phyloP scores from a whole-genome alignment of 2,797 vertebrate genomes.

The Oryzias dopingdopingensis region DNA sequence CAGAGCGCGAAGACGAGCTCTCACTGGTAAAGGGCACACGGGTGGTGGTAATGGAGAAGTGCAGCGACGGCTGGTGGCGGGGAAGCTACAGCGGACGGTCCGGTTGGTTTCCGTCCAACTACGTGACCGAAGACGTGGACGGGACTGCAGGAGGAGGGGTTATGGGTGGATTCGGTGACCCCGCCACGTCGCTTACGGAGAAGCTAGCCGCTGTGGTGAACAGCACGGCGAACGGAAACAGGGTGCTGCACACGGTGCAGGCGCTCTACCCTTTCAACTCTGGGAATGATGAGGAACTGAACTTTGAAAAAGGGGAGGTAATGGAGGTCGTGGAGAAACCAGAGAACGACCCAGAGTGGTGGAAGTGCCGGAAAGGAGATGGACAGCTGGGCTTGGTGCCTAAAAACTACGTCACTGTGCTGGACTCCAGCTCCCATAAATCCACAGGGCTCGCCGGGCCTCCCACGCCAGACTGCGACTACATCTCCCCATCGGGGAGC shows the following conservation, averaged over 20 bases:
- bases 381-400: conserved; percentile 89
- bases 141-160: conserved; percentile 81
- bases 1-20: conserved; percentile 89
- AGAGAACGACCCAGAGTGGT: conserved; percentile 93
- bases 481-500: conserved; percentile 83
- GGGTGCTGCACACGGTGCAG: conserved; percentile 87
- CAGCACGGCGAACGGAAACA: conserved; percentile 79
- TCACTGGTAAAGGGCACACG: conserved; percentile 88
- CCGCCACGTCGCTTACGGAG: conserved; percentile 83
- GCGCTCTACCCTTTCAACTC: conserved; percentile 91
- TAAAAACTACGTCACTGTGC: conserved; percentile 90
- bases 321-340: conserved; percentile 94
- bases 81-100: conserved; percentile 86
- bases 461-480: conserved; percentile 88
- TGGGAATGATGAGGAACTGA: conserved; percentile 89
- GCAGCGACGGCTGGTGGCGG: conserved; percentile 93
- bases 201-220: conserved; percentile 84
- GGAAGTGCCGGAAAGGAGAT: conserved; percentile 90
- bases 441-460: conserved; percentile 78
- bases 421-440: conserved; percentile 79
- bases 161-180: conserved; percentile 74
- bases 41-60: conserved; percentile 93
- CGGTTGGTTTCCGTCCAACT: conserved; percentile 93
- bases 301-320: conserved; percentile 89
- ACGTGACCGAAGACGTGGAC: conserved; percentile 88